Conservation (phyloP, 2,888 invertebrate species). For the Strigamia maritima region DNA sequence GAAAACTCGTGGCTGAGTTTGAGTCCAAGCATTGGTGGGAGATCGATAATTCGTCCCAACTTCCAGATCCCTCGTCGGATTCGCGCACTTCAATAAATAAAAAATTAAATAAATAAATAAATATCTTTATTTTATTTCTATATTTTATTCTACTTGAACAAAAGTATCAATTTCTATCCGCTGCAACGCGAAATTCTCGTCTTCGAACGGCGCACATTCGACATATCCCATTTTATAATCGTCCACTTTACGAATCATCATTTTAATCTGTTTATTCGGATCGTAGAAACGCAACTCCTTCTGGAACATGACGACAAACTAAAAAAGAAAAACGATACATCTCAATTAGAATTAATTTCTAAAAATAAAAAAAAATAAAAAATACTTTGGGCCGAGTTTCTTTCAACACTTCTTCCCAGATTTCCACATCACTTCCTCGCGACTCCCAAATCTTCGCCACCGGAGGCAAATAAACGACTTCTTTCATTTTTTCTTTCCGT, state of each 20-base stretch:
- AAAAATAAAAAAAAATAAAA: too few species aligned
- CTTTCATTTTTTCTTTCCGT: not conserved
- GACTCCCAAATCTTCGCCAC: not conserved
- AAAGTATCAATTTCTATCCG: not conserved
- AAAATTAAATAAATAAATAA: too few species aligned
- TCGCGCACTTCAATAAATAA: not conserved
- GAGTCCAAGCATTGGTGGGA: not conserved
- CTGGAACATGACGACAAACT: not conserved
- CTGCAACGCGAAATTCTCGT: not conserved
- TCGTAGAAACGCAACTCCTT: not conserved
- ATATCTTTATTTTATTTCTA: not conserved
- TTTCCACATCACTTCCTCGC: not conserved
- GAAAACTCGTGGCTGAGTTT: not conserved
- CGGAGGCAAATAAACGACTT: not conserved
- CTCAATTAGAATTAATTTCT: too few species aligned
- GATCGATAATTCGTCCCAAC: not conserved
- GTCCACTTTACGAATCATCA: not conserved
- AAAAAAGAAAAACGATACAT: not conserved
- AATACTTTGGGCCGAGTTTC: not conserved
- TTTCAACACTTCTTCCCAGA: not conserved
- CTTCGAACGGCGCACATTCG: not conserved
- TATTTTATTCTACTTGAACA: not conserved
- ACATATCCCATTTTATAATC: not conserved
- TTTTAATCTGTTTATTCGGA: not conserved
- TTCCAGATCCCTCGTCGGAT: not conserved